Evolutionary conservation across 2,888 invertebrate species (phyloP).

Genomic region (Spilarctia lutea): DNA sequence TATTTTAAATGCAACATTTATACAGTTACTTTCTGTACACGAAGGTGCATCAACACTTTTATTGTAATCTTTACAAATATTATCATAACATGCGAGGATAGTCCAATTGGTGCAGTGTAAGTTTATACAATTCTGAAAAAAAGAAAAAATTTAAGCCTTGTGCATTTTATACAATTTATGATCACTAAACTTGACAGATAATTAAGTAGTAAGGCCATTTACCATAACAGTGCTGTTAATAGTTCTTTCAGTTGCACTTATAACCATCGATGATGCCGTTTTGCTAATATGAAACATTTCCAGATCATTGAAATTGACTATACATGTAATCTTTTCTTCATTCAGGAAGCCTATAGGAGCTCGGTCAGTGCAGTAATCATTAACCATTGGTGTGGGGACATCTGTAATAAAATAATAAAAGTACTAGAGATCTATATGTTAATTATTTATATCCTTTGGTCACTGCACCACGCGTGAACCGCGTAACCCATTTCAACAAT

Average conservation of each 20-base stretch:
- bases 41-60: slow-evolving; percentile 66
- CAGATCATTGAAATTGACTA: slow-evolving; percentile 70
- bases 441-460: no score
- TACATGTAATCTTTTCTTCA: slow-evolving; percentile 67
- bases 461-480: no score
- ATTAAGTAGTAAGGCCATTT: slow-evolving; percentile 24
- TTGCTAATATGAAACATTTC: slow-evolving; percentile 74
- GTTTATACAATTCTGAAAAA: slow-evolving; percentile 78
- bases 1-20: slow-evolving; percentile 67
- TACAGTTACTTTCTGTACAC: slow-evolving; percentile 69
- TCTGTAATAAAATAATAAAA: slow-evolving; percentile 67
- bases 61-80: slow-evolving; percentile 64
- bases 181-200: neutral
- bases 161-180: no score
- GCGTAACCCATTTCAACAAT: no score
- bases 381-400: slow-evolving; percentile 66
- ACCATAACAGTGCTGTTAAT: slow-evolving; percentile 69
- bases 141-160: slow-evolving; percentile 20
- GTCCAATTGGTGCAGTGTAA: slow-evolving; percentile 76
- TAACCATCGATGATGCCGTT: slow-evolving; percentile 62
- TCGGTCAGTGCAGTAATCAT: slow-evolving; percentile 72
- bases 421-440: no score
- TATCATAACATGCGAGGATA: slow-evolving; percentile 63
- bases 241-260: slow-evolving; percentile 66
- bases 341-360: slow-evolving; percentile 69